These are phyloP conservation scores for Eretmochelys imbricata DNA, from an alignment of 2,113 vertebrate genomes.

Conservation along the genomic window DNA sequence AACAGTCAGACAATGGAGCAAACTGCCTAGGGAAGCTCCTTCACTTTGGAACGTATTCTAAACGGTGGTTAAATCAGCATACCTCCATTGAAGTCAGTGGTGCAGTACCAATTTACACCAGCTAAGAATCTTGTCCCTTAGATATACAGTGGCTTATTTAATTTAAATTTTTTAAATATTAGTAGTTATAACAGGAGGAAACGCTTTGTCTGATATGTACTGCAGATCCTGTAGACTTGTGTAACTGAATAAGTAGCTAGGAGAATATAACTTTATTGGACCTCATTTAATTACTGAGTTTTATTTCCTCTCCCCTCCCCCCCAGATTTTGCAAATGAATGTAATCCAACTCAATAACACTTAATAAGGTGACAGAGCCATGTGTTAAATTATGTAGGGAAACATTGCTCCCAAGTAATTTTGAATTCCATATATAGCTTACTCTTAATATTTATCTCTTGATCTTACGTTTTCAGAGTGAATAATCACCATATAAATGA, in stretches of 20 bases:
- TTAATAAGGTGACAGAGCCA: neutral
- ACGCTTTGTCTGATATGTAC: neutral
- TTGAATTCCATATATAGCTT: constrained; percentile 27
- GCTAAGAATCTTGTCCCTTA: neutral
- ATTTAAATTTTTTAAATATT: neutral
- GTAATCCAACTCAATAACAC: constrained; percentile 30
- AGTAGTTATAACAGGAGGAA: neutral
- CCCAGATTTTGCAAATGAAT: constrained; percentile 9
- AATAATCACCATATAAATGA: constrained; percentile 33
- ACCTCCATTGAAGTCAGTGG: fast-evolving
- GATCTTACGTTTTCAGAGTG: constrained; percentile 31
- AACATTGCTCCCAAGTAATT: neutral
- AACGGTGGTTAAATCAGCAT: fast-evolving
- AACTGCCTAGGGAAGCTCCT: neutral
- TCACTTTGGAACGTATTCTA: neutral
- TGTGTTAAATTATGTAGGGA: constrained; percentile 39
- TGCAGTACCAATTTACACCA: neutral
- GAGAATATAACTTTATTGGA: neutral
- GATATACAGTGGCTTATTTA: fast-evolving
- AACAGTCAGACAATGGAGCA: neutral
- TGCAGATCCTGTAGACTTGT: neutral
- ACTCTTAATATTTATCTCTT: constrained; percentile 56
- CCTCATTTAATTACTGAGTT: constrained; percentile 38
- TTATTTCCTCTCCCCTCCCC: neutral
- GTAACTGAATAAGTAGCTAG: neutral